Conservation (phyloP, 1,140 invertebrate species). For the Zaprionus nigranus region DNA sequence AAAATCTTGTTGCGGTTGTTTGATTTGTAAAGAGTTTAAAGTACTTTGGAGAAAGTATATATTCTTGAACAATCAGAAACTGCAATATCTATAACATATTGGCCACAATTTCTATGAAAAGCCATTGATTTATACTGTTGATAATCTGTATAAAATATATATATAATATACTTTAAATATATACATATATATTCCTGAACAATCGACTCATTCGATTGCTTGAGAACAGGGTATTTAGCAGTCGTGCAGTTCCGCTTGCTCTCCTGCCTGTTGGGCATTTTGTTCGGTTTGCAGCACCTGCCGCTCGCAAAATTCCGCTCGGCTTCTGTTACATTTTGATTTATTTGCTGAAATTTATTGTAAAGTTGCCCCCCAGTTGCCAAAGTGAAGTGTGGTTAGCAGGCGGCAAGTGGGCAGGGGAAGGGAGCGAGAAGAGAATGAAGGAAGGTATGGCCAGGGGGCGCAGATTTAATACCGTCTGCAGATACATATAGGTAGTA, state of each 20-base stretch:
- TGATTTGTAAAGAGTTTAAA: background rate
- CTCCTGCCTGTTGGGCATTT: background rate
- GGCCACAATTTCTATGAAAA: background rate
- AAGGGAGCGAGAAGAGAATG: background rate
- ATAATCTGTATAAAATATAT: no score
- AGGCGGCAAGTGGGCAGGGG: background rate
- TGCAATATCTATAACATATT: background rate
- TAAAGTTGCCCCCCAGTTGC: conserved; percentile 60
- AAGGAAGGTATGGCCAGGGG: background rate
- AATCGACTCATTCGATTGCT: background rate
- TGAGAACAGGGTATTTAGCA: background rate
- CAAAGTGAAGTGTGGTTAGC: conserved; percentile 39
- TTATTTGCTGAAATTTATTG: conserved; percentile 82
- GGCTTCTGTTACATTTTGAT: conserved; percentile 80
- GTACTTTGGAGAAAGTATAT: background rate
- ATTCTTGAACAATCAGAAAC: background rate
- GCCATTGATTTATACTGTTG: background rate
- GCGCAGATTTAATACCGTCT: conserved; percentile 20
- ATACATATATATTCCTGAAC: background rate
- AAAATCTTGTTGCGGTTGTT: background rate
- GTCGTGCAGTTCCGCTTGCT: background rate
- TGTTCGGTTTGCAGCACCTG: conserved; percentile 56
- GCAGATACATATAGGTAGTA: conserved; percentile 28
- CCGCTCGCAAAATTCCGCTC: conserved; percentile 74
- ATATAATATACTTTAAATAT: no score